Evolutionary conservation across 2,113 vertebrate genomes (phyloP).

Genomic region (Talpa occidentalis): DNA sequence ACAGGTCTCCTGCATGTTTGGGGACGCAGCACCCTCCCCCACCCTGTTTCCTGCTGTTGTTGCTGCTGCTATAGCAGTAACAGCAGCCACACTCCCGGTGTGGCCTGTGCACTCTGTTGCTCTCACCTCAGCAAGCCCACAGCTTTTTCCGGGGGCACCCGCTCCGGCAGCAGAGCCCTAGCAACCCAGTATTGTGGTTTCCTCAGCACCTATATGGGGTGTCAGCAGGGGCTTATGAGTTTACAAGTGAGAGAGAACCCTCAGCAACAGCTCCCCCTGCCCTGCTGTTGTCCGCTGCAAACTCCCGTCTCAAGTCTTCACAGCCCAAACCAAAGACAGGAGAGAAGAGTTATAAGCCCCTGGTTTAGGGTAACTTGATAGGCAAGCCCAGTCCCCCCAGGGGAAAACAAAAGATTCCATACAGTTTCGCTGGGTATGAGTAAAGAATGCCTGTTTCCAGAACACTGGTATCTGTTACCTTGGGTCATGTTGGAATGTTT

Average conservation of each 20-base stretch:
- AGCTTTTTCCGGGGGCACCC: background rate
- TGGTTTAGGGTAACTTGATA: background rate
- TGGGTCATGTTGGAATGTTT: background rate
- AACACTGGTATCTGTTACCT: background rate
- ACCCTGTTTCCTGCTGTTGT: constrained; percentile 41
- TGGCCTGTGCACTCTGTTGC: background rate
- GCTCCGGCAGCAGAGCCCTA: background rate
- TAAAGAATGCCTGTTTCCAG: background rate
- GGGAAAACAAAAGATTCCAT: background rate
- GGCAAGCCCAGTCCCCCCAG: background rate
- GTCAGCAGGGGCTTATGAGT: background rate
- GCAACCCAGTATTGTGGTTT: background rate
- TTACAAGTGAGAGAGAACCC: background rate
- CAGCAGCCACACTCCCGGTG: background rate
- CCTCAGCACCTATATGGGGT: background rate
- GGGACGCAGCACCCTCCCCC: background rate
- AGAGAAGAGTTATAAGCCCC: background rate
- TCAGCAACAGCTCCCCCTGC: background rate
- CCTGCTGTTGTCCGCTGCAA: background rate
- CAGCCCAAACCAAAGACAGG: background rate
- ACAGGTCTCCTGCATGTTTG: background rate
- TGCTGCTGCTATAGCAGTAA: background rate
- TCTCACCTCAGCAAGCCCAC: background rate
- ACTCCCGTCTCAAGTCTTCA: background rate
- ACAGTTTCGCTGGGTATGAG: background rate